Base-by-base conservation (phyloP, 2,888 invertebrate species). In the Seira musarum region DNA sequence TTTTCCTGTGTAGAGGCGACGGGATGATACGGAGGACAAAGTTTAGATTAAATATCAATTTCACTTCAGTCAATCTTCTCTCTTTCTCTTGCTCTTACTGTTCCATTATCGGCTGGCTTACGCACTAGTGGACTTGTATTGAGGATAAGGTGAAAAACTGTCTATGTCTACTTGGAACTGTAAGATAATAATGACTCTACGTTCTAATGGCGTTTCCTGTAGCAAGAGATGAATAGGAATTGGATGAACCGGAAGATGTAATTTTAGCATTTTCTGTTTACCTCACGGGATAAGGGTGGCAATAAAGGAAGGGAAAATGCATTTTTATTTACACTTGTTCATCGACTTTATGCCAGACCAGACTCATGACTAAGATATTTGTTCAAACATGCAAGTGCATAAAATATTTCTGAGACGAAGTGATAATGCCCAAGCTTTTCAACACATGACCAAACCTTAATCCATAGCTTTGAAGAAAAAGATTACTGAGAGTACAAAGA, bases 1-100 rank as follows among this genome's bases (percentile, higher is more conserved):
- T 49, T 30, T 61, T 64, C 30, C 53, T 63, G 22, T 61, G 49
- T 72, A 30, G 17, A 61, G 63, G 35, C 15, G 60, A n/a, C n/a
- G n/a, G n/a, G n/a, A n/a, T n/a, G n/a, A n/a, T n/a, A 21, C 68
- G 72, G 67, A 57, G 40, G 66, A 61, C 78, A 71, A 72, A 79
- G 66, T 79, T n/a, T 71, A 72, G 79, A 79, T 79, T 79, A 79
- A 79, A 79, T 79, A 79, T 79, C 79, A 79, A 79, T 79, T 79
- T 79, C 79, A 63, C 60, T 72, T n/a, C n/a, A n/a, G n/a, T n/a
- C n/a, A n/a, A n/a, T n/a, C 71, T 49, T 64, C 22, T 53, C 61
- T 25, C 60, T 24, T 22, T 21, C 68, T n/a, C n/a, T n/a, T n/a
- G n/a, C n/a, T n/a, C n/a, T n/a, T n/a, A n/a, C n/a, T n/a, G n/a